Percentiles rank a stretch among this genome's conserved stretches.
Conservation (phyloP, 2,888 invertebrate species). For the Clepsis dumicolana region DNA sequence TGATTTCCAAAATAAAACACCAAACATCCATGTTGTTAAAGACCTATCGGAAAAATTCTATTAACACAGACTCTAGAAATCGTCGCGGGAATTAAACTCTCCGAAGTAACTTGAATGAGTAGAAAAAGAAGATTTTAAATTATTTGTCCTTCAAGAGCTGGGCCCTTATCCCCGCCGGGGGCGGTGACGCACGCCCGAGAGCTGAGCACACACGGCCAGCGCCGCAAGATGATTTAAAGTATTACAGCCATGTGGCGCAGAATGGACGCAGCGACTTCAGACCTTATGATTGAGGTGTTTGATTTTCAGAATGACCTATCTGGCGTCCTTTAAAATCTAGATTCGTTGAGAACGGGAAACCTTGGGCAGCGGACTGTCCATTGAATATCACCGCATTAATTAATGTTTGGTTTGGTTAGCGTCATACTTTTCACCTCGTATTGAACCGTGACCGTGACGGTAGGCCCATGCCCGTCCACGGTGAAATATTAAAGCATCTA, state of each 20-base stretch:
- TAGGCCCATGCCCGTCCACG: too few species aligned
- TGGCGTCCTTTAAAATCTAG: neutral
- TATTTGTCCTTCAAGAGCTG: conserved; percentile 26
- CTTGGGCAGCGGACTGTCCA: too few species aligned
- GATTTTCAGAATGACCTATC: neutral
- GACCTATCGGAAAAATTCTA: neutral
- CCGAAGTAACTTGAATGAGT: neutral
- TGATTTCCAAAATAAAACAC: neutral
- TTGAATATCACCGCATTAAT: too few species aligned
- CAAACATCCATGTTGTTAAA: neutral
- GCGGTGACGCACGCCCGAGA: conserved; percentile 46
- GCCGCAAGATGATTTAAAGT: conserved; percentile 19
- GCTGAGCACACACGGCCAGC: conserved; percentile 45
- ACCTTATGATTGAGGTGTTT: neutral
- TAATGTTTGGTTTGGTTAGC: too few species aligned
- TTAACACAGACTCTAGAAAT: neutral
- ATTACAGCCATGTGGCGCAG: neutral
- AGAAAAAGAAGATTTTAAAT: conserved; percentile 3
- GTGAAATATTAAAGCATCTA: too few species aligned
- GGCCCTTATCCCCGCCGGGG: conserved; percentile 43
- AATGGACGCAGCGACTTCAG: too few species aligned
- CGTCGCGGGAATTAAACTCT: neutral
- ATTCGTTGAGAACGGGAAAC: too few species aligned
- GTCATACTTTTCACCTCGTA: too few species aligned
- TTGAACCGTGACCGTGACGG: too few species aligned